phyloP scores from a whole-genome alignment of 2,888 invertebrate genomes.

The Drosophila neotestacea region DNA sequence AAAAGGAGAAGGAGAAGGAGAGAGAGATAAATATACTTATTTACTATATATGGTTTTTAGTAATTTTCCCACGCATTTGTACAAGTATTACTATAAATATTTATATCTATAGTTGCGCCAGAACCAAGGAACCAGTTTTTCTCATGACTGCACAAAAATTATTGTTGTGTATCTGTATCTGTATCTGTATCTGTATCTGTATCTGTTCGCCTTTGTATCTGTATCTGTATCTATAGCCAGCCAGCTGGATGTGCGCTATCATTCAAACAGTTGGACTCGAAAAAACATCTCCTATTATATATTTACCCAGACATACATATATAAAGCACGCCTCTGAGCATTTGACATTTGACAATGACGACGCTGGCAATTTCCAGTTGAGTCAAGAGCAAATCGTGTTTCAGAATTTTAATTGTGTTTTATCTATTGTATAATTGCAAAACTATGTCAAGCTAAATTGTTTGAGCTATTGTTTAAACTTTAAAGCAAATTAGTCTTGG shows the following conservation, averaged over 20 bases:
- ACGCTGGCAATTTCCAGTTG: constrained; percentile 24
- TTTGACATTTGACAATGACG: constrained; percentile 60
- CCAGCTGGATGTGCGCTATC: constrained; percentile 58
- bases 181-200: constrained; percentile 29
- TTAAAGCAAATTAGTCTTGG: constrained; percentile 28
- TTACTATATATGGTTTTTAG: constrained; percentile 36
- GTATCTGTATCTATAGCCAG: constrained; percentile 18
- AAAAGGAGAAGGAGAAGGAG: neutral
- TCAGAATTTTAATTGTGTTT: constrained; percentile 67
- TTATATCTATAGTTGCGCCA: constrained; percentile 54
- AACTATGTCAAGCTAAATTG: constrained; percentile 58
- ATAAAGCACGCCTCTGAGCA: constrained; percentile 28
- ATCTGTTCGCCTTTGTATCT: constrained; percentile 17
- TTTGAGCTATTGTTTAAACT: constrained; percentile 23
- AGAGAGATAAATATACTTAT: neutral
- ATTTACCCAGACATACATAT: constrained; percentile 7
- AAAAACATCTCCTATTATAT: constrained; percentile 39
- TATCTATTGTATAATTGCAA: constrained; percentile 66
- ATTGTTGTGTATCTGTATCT: constrained; percentile 35
- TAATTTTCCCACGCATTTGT: constrained; percentile 72
- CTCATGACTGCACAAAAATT: constrained; percentile 44
- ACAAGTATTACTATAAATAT: constrained; percentile 62
- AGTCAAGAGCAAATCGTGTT: constrained; percentile 72
- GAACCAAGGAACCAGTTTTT: constrained; percentile 60
- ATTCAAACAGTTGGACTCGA: constrained; percentile 41